A percentile compares a stretch with the other conserved stretches of the same genome.
Evolutionary conservation across 2,113 vertebrate species (phyloP).

Genomic region (Pelodiscus sinensis): DNA sequence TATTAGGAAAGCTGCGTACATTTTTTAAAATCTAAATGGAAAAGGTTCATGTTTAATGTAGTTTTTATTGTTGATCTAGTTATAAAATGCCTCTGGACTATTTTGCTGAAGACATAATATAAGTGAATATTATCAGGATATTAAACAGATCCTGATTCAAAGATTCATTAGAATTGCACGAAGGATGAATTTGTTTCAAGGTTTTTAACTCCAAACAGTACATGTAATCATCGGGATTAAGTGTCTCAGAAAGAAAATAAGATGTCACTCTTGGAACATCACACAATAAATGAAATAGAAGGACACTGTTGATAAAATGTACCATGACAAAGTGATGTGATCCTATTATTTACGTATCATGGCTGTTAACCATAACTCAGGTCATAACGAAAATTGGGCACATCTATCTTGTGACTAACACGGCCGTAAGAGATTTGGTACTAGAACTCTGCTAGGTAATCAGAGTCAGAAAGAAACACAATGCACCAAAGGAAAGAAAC

Average conservation of each 20-base stretch:
- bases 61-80: background rate
- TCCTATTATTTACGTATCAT: background rate
- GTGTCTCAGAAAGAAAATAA: no score
- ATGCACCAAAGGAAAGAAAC: background rate
- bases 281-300: background rate
- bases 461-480: background rate
- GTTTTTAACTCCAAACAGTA: background rate
- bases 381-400: background rate
- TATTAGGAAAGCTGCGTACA: background rate
- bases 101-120: background rate
- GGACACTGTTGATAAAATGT: background rate
- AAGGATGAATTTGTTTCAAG: background rate
- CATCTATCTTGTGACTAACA: no score
- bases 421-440: background rate
- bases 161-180: background rate
- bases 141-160: background rate
- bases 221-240: background rate
- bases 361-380: background rate
- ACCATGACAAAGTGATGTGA: background rate
- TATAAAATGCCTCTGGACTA: background rate
- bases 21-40: constrained; percentile 7
- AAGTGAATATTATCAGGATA: background rate
- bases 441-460: background rate
- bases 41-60: background rate
- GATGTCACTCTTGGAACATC: background rate